Evolutionary conservation across 2,113 vertebrate genomes (phyloP).

Genomic region (Synchiropus splendidus): DNA sequence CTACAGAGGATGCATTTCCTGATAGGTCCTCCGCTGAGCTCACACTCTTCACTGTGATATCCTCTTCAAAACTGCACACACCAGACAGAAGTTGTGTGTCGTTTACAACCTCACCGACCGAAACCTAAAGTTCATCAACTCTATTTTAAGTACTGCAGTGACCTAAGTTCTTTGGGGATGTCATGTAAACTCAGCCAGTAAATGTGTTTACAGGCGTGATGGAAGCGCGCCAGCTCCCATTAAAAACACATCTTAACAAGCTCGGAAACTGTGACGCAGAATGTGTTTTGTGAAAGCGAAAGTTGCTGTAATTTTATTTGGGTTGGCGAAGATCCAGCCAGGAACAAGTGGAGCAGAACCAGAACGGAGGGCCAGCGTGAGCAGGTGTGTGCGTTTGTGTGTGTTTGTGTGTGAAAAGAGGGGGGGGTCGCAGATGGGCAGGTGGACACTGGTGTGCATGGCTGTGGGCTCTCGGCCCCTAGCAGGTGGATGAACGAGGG

Average conservation of each 20-base stretch:
- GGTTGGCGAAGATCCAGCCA: constrained; percentile 28
- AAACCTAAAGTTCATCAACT: too few species aligned
- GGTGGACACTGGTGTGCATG: constrained; percentile 43
- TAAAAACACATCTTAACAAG: constrained; percentile 16
- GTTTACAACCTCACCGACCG: too few species aligned
- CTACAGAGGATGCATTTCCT: constrained; percentile 1
- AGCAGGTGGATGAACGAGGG: constrained; percentile 50
- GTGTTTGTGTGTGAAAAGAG: constrained; percentile 3
- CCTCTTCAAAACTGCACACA: too few species aligned
- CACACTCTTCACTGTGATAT: constrained; percentile 2
- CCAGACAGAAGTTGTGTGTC: too few species aligned
- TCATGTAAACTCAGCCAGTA: not conserved
- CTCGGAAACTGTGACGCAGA: constrained; percentile 4
- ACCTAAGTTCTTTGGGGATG: constrained; percentile 5
- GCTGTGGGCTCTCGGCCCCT: constrained; percentile 23
- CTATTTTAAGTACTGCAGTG: constrained; percentile 18
- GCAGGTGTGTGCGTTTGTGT: too few species aligned
- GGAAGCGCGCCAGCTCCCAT: constrained; percentile 3
- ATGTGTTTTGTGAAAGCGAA: constrained; percentile 5
- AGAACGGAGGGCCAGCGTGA: constrained; percentile 6
- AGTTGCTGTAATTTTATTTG: constrained; percentile 25
- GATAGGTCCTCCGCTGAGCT: constrained; percentile 2
- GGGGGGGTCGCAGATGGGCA: constrained; percentile 27
- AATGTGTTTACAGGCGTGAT: not conserved
- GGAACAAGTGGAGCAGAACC: constrained; percentile 21